Base-by-base conservation (phyloP, 2,888 invertebrate species). In the Plebejus argus region DNA sequence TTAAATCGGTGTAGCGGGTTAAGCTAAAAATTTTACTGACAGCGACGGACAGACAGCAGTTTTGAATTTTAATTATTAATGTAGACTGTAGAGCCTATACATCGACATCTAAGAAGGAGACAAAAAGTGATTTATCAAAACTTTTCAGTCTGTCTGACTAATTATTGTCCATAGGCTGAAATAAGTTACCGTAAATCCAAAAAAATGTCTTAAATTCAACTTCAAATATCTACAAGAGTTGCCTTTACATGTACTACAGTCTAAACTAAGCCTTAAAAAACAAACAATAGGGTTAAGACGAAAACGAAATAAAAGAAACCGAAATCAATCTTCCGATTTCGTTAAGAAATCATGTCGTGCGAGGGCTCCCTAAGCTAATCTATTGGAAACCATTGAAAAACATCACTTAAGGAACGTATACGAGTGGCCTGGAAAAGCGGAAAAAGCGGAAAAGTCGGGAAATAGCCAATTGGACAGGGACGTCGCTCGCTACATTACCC, bases 401-500 rank as follows among this genome's bases (percentile, higher is more conserved):
- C 89, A 90, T 89, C 90, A 87, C 88, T 90, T 88, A 88, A 87
- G 86, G 86, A 87, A 87, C 79, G 78, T 78, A 86, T 84, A 84
- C 80, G 82, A 79, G 80, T 81, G 80, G 85, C 82, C 82, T 84
- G 83, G 83, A 81, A 83, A 87, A 85, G 85, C 82, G 28, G 18
- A 20, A 58, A 58, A 58, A 18, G 20, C 58, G 83, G 83, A 81
- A 83, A 87, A 85, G 85, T 82, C 86, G 86, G 87, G 87, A 86
- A 85, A 86, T 89, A 91, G 91, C 90, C 91, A 93, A 93, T 93
- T 89, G 91, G 86, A 90, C 89, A 84, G 86, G 84, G 88, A 86
- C 88, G 85, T 87, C 87, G 84, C 86, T 87, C 90, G 92, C 83
- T 89, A 92, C 89, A 92, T 92, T 93, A 92, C 85, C 84, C 84